phyloP scores from a whole-genome alignment of 1,140 invertebrate species.

The Armadillidium nasatum region DNA sequence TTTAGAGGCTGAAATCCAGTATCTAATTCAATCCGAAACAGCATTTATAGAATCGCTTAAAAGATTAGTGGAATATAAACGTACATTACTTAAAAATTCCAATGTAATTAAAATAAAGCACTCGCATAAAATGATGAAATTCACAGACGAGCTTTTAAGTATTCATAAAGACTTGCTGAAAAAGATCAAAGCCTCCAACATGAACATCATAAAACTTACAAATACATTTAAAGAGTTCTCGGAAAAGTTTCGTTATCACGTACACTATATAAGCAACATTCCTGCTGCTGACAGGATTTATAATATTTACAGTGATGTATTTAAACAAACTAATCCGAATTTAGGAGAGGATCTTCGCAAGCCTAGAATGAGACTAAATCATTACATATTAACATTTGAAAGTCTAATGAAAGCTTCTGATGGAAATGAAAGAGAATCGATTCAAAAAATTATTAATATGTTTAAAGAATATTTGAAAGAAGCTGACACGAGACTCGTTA shows the following conservation, averaged over 20 bases:
- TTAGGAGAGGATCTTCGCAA: background rate
- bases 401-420: background rate
- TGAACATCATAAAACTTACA: background rate
- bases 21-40: background rate
- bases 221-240: background rate
- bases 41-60: background rate
- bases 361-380: slow-evolving; percentile 7
- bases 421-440: background rate
- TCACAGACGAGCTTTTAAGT: background rate
- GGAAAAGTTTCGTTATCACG: background rate
- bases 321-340: background rate
- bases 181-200: background rate
- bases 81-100: background rate
- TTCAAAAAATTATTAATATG: background rate
- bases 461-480: background rate
- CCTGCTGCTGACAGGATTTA: background rate
- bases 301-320: background rate
- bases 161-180: background rate
- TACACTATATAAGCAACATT: background rate
- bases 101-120: background rate
- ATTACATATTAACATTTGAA: background rate
- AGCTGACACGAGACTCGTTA: background rate
- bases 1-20: background rate
- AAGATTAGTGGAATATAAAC: background rate
- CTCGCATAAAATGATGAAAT: background rate